Conservation (phyloP, 2,888 invertebrate genomes). For the Caenorhabditis panamensis region DNA sequence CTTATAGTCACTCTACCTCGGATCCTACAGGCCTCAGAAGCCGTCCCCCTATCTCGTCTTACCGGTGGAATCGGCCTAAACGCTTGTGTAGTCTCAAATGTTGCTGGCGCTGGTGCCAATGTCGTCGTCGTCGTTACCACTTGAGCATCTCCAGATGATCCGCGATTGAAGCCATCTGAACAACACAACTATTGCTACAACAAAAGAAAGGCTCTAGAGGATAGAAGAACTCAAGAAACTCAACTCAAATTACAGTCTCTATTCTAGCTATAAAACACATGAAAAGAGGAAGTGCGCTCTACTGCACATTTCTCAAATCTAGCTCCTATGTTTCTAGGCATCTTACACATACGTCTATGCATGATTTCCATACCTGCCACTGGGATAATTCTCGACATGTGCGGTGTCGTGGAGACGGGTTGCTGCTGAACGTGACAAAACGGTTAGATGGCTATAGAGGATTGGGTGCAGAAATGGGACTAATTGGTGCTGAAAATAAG, state of each 20-base stretch:
- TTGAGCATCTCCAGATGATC: constrained; percentile 49
- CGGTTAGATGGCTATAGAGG: constrained; percentile 5
- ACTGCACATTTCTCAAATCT: too few species aligned
- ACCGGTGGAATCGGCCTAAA: constrained; percentile 49
- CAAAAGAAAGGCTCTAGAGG: background rate
- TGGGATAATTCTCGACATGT: constrained; percentile 70
- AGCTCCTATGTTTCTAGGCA: too few species aligned
- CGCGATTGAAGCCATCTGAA: constrained; percentile 59
- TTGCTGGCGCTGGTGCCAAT: constrained; percentile 6
- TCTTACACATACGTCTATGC: constrained; percentile 72
- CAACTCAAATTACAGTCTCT: too few species aligned
- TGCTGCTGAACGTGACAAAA: constrained; percentile 52
- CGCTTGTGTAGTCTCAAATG: background rate
- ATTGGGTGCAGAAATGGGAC: background rate
- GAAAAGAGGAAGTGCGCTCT: too few species aligned
- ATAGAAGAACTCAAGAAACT: background rate
- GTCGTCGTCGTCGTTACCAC: constrained; percentile 16
- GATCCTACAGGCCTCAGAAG: too few species aligned
- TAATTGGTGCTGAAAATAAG: background rate
- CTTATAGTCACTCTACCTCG: too few species aligned
- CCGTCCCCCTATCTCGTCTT: too few species aligned
- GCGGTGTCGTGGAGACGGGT: constrained; percentile 52
- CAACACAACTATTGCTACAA: constrained; percentile 17
- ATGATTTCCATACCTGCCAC: constrained; percentile 73
- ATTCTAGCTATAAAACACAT: too few species aligned